Evolutionary conservation across 2,888 invertebrate species (phyloP).

Genomic region (Tiliacea aurago): DNA sequence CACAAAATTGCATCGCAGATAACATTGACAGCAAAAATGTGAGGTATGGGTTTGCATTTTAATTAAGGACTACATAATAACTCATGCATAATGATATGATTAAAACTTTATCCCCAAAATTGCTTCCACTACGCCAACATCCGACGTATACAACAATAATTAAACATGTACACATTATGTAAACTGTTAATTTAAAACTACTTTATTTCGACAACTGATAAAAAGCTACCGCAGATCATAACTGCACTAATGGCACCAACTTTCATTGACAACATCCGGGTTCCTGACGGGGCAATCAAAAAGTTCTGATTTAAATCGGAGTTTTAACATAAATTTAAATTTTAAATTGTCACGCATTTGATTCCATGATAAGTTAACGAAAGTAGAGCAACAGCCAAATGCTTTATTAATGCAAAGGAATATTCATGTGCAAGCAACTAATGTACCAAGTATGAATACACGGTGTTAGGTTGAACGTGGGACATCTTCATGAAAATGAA

Average conservation of each 20-base stretch:
- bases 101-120: slow-evolving; percentile 11
- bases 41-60: not conserved
- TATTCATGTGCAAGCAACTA: not conserved
- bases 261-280: slow-evolving; percentile 52
- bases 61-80: not conserved
- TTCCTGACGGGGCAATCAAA: slow-evolving; percentile 44
- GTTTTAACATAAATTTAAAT: slow-evolving; percentile 59
- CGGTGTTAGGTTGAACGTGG: no score
- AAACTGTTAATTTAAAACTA: slow-evolving; percentile 45
- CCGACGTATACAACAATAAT: slow-evolving; percentile 46
- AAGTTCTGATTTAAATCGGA: slow-evolving; percentile 61
- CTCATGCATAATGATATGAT: slow-evolving; percentile 2
- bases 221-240: slow-evolving; percentile 59
- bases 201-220: slow-evolving; percentile 50
- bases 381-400: not conserved
- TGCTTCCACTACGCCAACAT: not conserved
- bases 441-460: no score
- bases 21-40: not conserved
- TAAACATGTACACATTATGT: slow-evolving; percentile 46
- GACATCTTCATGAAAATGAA: no score
- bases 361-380: not conserved
- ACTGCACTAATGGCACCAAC: slow-evolving; percentile 46
- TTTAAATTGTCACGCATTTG: slow-evolving; percentile 47
- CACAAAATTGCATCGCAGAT: not conserved
- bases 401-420: not conserved